Evolutionary conservation across 2,888 invertebrate genomes (phyloP).

Genomic region (Caenorhabditis angaria): DNA sequence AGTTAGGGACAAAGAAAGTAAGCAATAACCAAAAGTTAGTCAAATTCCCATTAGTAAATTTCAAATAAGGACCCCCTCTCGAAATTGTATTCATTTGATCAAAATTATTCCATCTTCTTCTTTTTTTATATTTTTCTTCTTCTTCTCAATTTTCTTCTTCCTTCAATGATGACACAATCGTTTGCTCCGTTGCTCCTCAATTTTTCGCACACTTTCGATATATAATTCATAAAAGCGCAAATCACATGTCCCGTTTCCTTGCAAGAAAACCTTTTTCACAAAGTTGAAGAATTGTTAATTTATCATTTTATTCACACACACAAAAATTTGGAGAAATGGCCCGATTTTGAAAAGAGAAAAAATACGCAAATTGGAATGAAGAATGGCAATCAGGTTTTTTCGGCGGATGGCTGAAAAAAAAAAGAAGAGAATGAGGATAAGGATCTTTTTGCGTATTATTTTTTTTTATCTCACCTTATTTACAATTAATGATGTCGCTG

Average conservation of each 20-base stretch:
- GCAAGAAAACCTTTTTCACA: not conserved
- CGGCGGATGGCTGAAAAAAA: not conserved
- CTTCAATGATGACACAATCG: not conserved
- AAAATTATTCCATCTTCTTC: too few species aligned
- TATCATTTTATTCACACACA: not conserved
- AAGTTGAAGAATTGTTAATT: not conserved
- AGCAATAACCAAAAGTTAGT: too few species aligned
- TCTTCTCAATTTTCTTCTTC: too few species aligned
- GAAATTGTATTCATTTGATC: too few species aligned
- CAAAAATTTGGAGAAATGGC: not conserved
- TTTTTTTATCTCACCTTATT: not conserved
- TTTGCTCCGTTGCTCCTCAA: not conserved
- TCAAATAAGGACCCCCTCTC: too few species aligned
- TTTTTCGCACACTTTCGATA: constrained; percentile 4
- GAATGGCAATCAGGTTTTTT: constrained; percentile 5
- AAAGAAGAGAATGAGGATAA: not conserved
- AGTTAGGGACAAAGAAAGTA: too few species aligned
- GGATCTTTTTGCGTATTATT: not conserved
- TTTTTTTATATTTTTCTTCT: too few species aligned
- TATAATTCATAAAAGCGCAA: not conserved
- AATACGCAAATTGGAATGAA: not conserved
- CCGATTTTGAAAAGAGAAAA: not conserved
- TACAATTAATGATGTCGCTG: not conserved
- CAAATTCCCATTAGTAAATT: too few species aligned
- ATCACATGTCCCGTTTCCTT: not conserved